phyloP scores from a whole-genome alignment of 2,113 vertebrate genomes.

The Amphiprion ocellaris region DNA sequence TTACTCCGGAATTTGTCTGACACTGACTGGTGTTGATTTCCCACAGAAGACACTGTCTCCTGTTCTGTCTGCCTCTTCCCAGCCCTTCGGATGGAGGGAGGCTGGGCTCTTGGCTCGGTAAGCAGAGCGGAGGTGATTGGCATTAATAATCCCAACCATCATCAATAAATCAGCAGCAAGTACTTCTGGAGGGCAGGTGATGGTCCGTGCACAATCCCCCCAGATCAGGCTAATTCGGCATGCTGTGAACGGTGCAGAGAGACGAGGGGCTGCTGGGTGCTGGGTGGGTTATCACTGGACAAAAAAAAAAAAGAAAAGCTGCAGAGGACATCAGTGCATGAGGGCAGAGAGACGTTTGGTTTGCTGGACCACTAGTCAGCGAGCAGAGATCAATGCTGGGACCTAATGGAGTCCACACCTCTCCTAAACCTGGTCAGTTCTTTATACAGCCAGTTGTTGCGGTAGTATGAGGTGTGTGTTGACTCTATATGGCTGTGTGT shows the following conservation, averaged over 20 bases:
- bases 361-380: slow-evolving; percentile 1
- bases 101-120: slow-evolving; percentile 19
- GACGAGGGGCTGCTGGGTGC: background rate
- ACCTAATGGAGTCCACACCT: slow-evolving; percentile 21
- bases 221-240: slow-evolving; percentile 53
- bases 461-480: slow-evolving; percentile 30
- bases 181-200: slow-evolving; percentile 61
- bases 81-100: slow-evolving; percentile 9
- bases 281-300: slow-evolving; percentile 1
- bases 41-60: slow-evolving; percentile 30
- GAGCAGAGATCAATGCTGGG: slow-evolving; percentile 12
- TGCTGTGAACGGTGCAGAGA: slow-evolving; percentile 33
- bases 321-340: background rate
- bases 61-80: slow-evolving; percentile 24
- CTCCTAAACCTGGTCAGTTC: slow-evolving; percentile 7
- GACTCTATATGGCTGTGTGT: slow-evolving; percentile 35
- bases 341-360: slow-evolving; percentile 10
- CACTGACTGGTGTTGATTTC: slow-evolving; percentile 18
- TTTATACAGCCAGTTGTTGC: slow-evolving; percentile 27
- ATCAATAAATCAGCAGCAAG: slow-evolving; percentile 72
- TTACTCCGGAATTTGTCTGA: slow-evolving; percentile 19
- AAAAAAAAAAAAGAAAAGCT: background rate
- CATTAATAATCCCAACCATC: slow-evolving; percentile 62
- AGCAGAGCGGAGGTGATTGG: slow-evolving; percentile 26
- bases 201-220: slow-evolving; percentile 51